These are phyloP conservation scores for Herpailurus yagouaroundi DNA, from an alignment of 2,113 vertebrate genomes.

Conservation along the genomic window DNA sequence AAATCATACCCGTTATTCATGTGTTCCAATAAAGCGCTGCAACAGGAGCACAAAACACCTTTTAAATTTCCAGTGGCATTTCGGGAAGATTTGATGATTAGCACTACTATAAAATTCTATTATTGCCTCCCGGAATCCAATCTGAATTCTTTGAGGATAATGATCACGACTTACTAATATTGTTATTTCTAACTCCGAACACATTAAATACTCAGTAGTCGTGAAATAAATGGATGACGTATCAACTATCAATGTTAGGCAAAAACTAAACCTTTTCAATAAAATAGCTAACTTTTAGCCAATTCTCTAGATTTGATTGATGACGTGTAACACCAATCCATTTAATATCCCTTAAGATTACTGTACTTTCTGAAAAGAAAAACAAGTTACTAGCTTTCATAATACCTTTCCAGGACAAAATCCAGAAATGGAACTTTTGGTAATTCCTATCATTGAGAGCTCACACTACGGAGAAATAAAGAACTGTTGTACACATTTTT, in stretches of 20 bases:
- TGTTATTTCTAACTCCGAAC: neutral
- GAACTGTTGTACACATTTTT: neutral
- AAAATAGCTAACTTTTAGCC: neutral
- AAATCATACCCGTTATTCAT: neutral
- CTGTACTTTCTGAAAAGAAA: constrained; percentile 17
- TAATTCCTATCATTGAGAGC: neutral
- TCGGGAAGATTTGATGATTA: constrained; percentile 6
- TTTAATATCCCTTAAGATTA: neutral
- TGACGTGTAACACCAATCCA: neutral
- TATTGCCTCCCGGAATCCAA: neutral
- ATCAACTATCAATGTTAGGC: neutral
- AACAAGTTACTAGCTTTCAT: neutral
- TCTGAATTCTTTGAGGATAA: constrained; percentile 9
- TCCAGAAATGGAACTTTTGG: neutral
- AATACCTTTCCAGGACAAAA: constrained; percentile 41
- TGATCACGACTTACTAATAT: neutral
- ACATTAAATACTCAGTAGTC: neutral
- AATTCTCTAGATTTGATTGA: neutral
- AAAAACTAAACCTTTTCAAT: constrained; percentile 9
- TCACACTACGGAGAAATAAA: neutral
- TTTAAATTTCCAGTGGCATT: neutral
- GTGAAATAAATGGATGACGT: neutral
- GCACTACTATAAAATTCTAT: neutral
- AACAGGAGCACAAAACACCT: neutral
- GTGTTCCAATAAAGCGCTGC: neutral